Conservation (phyloP, 2,113 vertebrate genomes). For the Dipodomys stephensi region DNA sequence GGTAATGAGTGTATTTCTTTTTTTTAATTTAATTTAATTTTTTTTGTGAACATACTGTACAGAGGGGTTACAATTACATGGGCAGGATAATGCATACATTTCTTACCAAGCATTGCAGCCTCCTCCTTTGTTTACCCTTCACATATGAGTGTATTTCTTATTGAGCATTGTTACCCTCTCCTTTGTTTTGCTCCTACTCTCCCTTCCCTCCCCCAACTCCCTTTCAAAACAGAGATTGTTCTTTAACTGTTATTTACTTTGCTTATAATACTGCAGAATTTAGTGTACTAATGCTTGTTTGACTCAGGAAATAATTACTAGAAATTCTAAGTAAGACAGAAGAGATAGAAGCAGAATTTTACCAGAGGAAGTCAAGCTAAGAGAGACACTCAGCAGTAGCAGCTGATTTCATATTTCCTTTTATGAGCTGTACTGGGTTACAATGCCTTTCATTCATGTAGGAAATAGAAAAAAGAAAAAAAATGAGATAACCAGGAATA, state of each 20-base stretch:
- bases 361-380: background rate
- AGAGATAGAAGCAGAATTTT: constrained; percentile 5
- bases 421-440: background rate
- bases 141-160: no score
- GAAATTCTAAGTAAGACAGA: background rate
- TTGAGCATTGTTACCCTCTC: no score
- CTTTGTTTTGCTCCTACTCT: no score
- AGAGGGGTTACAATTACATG: no score
- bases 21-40: no score
- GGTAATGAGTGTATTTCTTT: no score
- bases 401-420: background rate
- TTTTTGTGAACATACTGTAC: no score
- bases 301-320: background rate
- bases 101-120: no score
- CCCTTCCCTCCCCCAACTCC: no score
- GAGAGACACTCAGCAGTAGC: background rate
- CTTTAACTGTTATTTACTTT: constrained; percentile 14
- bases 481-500: background rate
- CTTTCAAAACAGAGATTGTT: background rate
- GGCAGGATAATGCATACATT: no score
- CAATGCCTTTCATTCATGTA: background rate
- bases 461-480: background rate
- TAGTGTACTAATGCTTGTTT: background rate
- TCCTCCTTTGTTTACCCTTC: no score
- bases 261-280: background rate